Evolutionary conservation across 2,888 invertebrate genomes (phyloP), one percentile per base, ranked within the genome.

Genomic region (Dasysyrphus tricinctus): DNA sequence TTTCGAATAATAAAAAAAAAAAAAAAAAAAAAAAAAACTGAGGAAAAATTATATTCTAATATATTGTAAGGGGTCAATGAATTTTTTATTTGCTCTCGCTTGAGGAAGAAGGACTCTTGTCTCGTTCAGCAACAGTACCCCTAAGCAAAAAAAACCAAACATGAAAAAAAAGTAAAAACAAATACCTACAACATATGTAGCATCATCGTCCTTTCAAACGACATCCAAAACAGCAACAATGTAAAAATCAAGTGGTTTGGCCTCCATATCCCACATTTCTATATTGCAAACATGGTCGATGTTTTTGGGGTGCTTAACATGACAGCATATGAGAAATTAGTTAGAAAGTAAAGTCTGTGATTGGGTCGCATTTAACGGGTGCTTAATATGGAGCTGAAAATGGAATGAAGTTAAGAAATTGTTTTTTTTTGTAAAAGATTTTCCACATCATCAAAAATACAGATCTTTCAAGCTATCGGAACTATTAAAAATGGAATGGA

Each of bases 281-380:
- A 16, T 47, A n/a, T 12, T 2, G 47, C 44, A 75, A 8, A 34
- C 49, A 57, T 70, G 65, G 70, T n/a, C 63, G 72, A 54, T 78
- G 70, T 75, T 70, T 77, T 63, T 57, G 42, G 74, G 59, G 24
- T 67, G 32, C 75, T 79, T 57, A 78, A 86, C 82, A 86, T 86
- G 86, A 82, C 86, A 79, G 78, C 79, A 76, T 82, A 86, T 86
- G 81, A 75, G 78, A 79, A 81, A 86, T 78, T 79, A 65, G 49
- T 49, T 51, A 19, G 57, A 61, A 32, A 24, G 37, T 61, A 16
- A 61, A 42, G 42, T 39, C 39, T 54, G 2, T 29, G 29, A 7
- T 3, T 54, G 8, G 29, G 32, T 54, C 24, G 11, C 5, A 32
- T 4, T 6, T 4, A 32, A 24, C 24, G 1, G 24, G 24, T 24